Conservation (phyloP, 37 sponge, comb jelly and placozoan genomes). For the Tethya wilhelma region DNA sequence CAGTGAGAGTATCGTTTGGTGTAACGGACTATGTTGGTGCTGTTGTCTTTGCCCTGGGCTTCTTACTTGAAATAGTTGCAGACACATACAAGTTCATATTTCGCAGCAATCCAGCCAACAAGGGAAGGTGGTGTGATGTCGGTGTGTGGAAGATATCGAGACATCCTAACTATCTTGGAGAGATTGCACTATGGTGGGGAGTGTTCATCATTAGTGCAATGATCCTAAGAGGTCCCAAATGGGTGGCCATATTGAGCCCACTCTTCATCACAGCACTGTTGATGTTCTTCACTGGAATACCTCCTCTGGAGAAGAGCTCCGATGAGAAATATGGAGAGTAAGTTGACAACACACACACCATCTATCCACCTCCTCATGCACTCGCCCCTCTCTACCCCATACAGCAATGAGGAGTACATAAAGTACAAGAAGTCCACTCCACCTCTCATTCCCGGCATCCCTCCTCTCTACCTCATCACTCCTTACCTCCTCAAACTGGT, state of each 20-base stretch:
- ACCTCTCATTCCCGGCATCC: conserved; percentile 29
- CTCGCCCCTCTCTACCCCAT: no score
- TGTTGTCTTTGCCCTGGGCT: conserved; percentile 40
- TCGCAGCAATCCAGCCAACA: conserved; percentile 51
- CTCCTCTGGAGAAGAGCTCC: conserved; percentile 47
- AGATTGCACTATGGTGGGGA: conserved; percentile 60
- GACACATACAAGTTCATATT: conserved; percentile 59
- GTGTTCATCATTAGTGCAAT: conserved; percentile 33
- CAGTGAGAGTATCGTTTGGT: neutral
- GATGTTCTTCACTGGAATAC: conserved; percentile 53
- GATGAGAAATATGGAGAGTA: conserved; percentile 42
- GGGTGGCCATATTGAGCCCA: conserved; percentile 53
- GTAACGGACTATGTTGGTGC: conserved; percentile 44
- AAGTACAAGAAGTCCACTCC: conserved; percentile 28
- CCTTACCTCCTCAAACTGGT: conserved; percentile 20
- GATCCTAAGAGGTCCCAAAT: conserved; percentile 9
- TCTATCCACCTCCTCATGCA: neutral
- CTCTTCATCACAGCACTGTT: conserved; percentile 35
- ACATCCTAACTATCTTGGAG: conserved; percentile 80
- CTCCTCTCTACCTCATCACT: conserved; percentile 16
- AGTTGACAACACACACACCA: conserved; percentile 1
- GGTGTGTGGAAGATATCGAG: conserved; percentile 64
- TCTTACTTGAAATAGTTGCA: conserved; percentile 53
- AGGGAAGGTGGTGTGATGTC: conserved; percentile 43
- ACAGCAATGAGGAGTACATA: conserved; percentile 29